phyloP scores from a whole-genome alignment of 2,797 vertebrate genomes.

The Coregonus suidteri region DNA sequence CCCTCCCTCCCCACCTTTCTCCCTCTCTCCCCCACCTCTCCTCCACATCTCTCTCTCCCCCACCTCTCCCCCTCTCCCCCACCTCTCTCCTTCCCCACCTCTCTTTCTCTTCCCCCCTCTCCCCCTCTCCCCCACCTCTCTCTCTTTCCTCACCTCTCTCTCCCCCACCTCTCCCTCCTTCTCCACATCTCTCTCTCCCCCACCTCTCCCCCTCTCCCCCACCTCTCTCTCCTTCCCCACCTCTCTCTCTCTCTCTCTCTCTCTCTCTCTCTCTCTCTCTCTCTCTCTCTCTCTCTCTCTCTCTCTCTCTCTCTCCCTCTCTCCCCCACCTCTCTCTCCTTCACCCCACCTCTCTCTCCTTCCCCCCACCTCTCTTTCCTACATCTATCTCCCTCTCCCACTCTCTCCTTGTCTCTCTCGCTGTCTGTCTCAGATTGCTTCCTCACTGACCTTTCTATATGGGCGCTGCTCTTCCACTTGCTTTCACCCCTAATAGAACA shows the following conservation, averaged over 20 bases:
- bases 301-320: too few relatives aligned
- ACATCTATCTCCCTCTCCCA: background rate
- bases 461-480: conserved; percentile 40
- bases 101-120: conserved; percentile 13
- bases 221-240: too few relatives aligned
- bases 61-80: background rate
- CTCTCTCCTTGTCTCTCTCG: background rate
- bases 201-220: too few relatives aligned
- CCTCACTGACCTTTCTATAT: conserved; percentile 31
- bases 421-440: conserved; percentile 19
- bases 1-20: conserved; percentile 24
- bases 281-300: too few relatives aligned
- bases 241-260: too few relatives aligned
- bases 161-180: too few relatives aligned
- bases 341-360: background rate
- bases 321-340: background rate
- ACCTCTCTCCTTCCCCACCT: too few relatives aligned
- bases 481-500: conserved; percentile 31
- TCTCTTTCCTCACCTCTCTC: too few relatives aligned
- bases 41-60: background rate
- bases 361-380: background rate
- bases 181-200: too few relatives aligned
- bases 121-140: conserved; percentile 11
- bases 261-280: too few relatives aligned
- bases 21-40: background rate